Evolutionary conservation across 2,797 vertebrate species (phyloP), one percentile per base, ranked within the genome.

Genomic region (Pseudomugil tenellus): DNA sequence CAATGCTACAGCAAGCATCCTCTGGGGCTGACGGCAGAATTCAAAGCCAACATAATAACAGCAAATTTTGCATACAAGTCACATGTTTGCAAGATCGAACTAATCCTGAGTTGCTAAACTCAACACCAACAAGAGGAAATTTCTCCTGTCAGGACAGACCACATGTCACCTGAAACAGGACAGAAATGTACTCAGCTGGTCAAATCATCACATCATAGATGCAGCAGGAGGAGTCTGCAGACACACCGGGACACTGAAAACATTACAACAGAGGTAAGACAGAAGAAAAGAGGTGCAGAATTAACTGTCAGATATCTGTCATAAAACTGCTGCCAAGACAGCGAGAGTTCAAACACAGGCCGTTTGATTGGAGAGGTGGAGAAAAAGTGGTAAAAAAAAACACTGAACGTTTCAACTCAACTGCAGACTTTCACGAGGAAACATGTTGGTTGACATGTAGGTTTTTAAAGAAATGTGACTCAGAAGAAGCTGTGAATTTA

Each of bases 371-470:
- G 25, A 57, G 39, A 70, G 43, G 49, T 16, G 58, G 6, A 19
- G 26, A n/a, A 48, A 54, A 58, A n/a, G n/a, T 31, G 29, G 25
- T 32, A 25, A 28, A 6, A 59, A 63, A 59, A 63, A 41, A 35
- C 41, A 67, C 65, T 26, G 16, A 61, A 68, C 64, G 55, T 66
- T 65, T 28, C 39, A 31, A 19, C 12, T 17, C 13, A 28, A 29
- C 12, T 52, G 8, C 13, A n/a, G 6, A 2, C 19, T 23, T 34
- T 37, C 16, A 21, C 9, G 35, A 21, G 13, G 23, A 26, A 48
- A 31, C 2, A 34, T 55, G 53, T 19, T 14, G 43, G 29, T 29
- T 12, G 37, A 31, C 25, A 4, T 52, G 57, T 62, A 21, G 10
- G 32, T 54, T n/a, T 34, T 26, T 29, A 37, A 7, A 13, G 31